These are phyloP conservation scores for Malaclemys terrapin DNA, from an alignment of 2,113 vertebrate species.

Conservation along the genomic window DNA sequence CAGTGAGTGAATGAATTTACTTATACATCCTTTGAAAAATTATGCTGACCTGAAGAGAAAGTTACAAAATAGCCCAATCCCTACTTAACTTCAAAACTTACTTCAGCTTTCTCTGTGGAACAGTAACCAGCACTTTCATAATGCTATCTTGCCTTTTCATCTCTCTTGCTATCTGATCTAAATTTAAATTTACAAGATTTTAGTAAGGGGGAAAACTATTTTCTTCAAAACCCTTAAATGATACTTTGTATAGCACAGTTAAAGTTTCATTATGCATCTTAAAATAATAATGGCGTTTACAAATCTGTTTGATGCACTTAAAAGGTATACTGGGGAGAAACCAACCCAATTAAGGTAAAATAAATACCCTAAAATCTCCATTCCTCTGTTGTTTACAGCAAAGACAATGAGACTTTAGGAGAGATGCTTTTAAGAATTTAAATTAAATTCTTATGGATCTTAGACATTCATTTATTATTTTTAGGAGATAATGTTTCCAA, in stretches of 20 bases:
- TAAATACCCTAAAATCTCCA: not conserved
- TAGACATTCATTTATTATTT: not conserved
- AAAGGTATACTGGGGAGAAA: not conserved
- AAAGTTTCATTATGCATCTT: not conserved
- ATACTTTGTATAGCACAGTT: not conserved
- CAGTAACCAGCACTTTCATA: not conserved
- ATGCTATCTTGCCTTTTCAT: not conserved
- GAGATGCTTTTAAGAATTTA: not conserved
- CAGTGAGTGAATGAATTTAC: not conserved
- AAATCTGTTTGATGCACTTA: not conserved
- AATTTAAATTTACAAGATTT: not conserved
- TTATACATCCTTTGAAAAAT: not conserved
- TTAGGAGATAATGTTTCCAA: not conserved
- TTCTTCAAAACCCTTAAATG: not conserved
- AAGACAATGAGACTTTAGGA: not conserved
- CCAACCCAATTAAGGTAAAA: constrained; percentile 1
- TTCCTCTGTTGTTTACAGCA: not conserved
- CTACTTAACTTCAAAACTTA: not conserved
- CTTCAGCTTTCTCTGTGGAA: not conserved
- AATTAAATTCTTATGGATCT: not conserved
- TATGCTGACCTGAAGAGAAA: not conserved
- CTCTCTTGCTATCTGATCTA: not conserved
- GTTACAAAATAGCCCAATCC: not conserved
- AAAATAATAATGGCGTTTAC: not conserved
- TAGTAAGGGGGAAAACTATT: not conserved